Percentiles rank a stretch among this genome's conserved stretches.
Conservation (phyloP, 2,113 vertebrate genomes). For the Nibea albiflora region DNA sequence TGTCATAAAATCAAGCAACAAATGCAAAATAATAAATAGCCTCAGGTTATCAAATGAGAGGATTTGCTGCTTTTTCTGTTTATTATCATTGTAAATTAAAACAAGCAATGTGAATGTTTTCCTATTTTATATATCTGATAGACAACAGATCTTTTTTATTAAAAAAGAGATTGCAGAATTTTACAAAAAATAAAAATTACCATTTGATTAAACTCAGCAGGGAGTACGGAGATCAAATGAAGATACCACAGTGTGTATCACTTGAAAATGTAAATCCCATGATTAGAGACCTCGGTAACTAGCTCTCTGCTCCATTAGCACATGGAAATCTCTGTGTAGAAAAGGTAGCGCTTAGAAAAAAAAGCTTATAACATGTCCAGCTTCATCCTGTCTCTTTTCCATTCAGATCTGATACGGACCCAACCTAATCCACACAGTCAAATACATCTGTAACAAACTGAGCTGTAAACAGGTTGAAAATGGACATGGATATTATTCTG, state of each 20-base stretch:
- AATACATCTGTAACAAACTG: slow-evolving; percentile 10
- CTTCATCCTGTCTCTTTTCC: background rate
- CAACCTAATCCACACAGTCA: slow-evolving; percentile 9
- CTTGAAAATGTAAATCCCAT: background rate
- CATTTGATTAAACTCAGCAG: background rate
- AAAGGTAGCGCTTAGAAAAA: background rate
- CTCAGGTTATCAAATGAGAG: background rate
- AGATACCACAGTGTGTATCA: background rate
- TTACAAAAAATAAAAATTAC: background rate
- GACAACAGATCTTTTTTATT: too few species aligned
- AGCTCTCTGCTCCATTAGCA: background rate
- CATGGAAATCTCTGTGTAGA: background rate
- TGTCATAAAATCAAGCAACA: background rate
- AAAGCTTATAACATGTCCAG: background rate
- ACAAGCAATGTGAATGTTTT: background rate
- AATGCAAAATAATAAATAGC: background rate
- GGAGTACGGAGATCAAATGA: background rate
- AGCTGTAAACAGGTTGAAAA: slow-evolving; percentile 25
- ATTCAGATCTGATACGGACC: background rate
- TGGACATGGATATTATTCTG: background rate
- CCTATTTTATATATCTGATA: background rate
- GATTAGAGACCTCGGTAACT: background rate
- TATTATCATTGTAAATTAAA: background rate
- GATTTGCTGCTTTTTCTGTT: background rate
- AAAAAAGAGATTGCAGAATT: background rate